Base-by-base conservation (phyloP, 2,797 vertebrate genomes). In the Micropoecilia bifurca region DNA sequence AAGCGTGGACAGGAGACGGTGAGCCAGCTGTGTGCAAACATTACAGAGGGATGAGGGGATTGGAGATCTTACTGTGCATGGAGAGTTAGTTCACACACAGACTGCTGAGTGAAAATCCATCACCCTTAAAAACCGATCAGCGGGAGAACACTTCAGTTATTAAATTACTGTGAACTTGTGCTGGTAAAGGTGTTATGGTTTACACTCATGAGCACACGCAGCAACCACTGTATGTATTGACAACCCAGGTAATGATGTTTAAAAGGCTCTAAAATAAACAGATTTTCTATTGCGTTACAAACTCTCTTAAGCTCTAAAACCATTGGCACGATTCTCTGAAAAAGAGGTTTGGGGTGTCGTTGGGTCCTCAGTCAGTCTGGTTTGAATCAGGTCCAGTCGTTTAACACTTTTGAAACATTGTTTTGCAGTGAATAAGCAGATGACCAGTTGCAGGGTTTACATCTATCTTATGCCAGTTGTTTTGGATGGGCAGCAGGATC, bases 21-120 rank as follows among this genome's bases (percentile, higher is more conserved):
- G 6, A 66, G 77, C 13, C 3, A 55, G 76, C 13, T 5, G 53
- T 68, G 66, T 22, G 74, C 47, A 69, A 59, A 79, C 84, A 86
- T 86, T 85, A 78, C 46, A n/a, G 73, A 72, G 79, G 72, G 83
- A 79, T 30, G 43, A 45, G 25, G 7, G 41, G 57, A 79, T 59
- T 74, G 18, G 22, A 66, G 16, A 79, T 74, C 76, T 84, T 85
- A 78, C 85, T 45, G 25, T 59, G 50, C 22, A 78, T 28, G 69
- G 43, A 75, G 72, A 48, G 28, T 68, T 75, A 41, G 45, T 87
- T 73, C 36, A 22, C 39, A 77, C 30, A 76, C 14, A 36, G 59
- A 36, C 59, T 18, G 43, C 6, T n/a, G 39, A 68, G 48, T 48
- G 36, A 3, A 76, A 75, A 81, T 46, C 48, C 0, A 30, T 80